phyloP scores from a whole-genome alignment of 2,797 vertebrate species.

The Poecilia picta region DNA sequence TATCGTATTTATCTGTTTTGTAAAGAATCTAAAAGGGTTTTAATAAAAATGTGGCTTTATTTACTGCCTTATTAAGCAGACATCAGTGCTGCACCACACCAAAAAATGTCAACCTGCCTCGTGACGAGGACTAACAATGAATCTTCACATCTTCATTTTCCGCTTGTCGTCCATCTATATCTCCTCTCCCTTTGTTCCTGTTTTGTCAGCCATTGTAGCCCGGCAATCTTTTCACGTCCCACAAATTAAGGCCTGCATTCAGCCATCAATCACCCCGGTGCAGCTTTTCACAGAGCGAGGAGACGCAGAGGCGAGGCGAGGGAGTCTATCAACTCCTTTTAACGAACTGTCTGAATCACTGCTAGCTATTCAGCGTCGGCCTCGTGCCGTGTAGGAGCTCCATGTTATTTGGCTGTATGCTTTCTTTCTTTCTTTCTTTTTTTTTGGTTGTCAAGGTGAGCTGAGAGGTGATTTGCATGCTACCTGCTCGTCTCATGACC shows the following conservation, averaged over 20 bases:
- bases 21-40: not conserved
- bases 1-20: not conserved
- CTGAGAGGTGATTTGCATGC: constrained; percentile 7
- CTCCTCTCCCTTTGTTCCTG: constrained; percentile 58
- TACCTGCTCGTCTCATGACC: constrained; percentile 47
- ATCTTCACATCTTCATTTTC: constrained; percentile 47
- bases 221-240: constrained; percentile 56
- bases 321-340: constrained; percentile 55
- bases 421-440: constrained; percentile 35
- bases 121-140: constrained; percentile 56
- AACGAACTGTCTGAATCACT: constrained; percentile 51
- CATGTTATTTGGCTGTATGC: constrained; percentile 34
- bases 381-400: constrained; percentile 12
- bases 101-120: constrained; percentile 52
- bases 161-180: constrained; percentile 37
- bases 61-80: constrained; percentile 28
- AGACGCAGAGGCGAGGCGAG: constrained; percentile 56
- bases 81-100: constrained; percentile 25
- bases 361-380: constrained; percentile 20
- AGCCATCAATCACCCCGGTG: constrained; percentile 69
- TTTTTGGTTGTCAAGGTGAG: constrained; percentile 46
- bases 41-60: not conserved
- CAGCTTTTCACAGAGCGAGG: constrained; percentile 41
- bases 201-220: constrained; percentile 61
- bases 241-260: constrained; percentile 66